Evolutionary conservation across 2,113 vertebrate species (phyloP), one percentile per base, ranked within the genome.

Genomic region (Cephalopterus ornatus): DNA sequence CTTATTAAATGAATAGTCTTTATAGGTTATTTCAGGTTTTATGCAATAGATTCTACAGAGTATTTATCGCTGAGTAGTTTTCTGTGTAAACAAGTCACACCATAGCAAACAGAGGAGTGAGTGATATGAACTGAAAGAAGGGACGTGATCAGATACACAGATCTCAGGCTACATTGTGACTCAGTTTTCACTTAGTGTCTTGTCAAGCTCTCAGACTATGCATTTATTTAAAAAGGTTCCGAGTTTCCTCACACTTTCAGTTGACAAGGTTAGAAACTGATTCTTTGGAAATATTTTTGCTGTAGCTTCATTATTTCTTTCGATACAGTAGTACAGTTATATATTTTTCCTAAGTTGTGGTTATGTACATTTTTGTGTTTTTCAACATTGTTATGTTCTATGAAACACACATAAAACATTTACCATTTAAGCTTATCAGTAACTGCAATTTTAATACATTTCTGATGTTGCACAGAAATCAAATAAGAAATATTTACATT

Each of bases 301-400:
- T 89, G 44, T 56, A 44, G 41, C 23, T 67, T 97, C 53, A 35
- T 18, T 5, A 9, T 5, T 50, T 88, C 53, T 94, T 30, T 77
- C 66, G 72, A 63, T 35, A 59, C 10, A 49, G 28, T 55, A 50
- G 33, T 55, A 46, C 20, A 71, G 6, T 37, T 44, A 2, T 50
- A 58, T 94, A 67, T 89, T 33, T 75, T 82, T 33, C 28, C 20
- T 39, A 88, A 75, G 47, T 74, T 89, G 14, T 62, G 68, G 5
- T 66, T 85, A 35, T 68, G 66, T 61, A 73, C 67, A 15, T 95
- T 78, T 95, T 52, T 94, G 9, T 96, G 33, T 58, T 81, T 97
- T 97, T 67, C 85, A 97, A 97, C 62, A 42, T 42, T 71, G 9
- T 21, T 78, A 55, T 24, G 13, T 26, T 77, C 73, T 55, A 21